Base-by-base conservation (phyloP, 2,113 vertebrate genomes). In the Thamnophis sirtalis region DNA sequence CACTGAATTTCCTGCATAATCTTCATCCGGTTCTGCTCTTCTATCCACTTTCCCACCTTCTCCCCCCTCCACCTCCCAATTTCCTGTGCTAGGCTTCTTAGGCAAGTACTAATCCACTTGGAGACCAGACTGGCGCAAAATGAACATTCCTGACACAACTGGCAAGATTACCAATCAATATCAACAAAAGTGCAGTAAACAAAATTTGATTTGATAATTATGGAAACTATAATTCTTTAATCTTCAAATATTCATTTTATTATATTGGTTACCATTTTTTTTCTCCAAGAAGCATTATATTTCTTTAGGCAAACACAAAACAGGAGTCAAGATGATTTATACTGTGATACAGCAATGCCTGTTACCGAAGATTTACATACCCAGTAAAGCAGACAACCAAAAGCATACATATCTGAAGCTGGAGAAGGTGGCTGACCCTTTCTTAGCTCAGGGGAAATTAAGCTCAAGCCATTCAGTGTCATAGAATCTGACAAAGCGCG, bases 381-480 rank as follows among this genome's bases (percentile, higher is more conserved):
- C 98, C 98, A 98, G 73, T 98, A 95, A 53, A 98, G 94, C 91
- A 98, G 96, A 90, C 98, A 97, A 87, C 98, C 98, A 63, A 97
- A 98, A 51, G 97, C 97, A 94, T 97, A 98, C 93, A 98, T 96
- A 94, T 98, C 98, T 80, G 96, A 97, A 95, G 97, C 95, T 84
- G 97, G 95, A 94, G 97, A 97, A 91, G 96, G 95, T 60, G 94
- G 93, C 58, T 96, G 95, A 89, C 98, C 97, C 63, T 92, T 91
- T 68, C 94, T 97, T 90, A 98, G 21, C 93, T 98, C 98, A 84
- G 98, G 98, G 93, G 98, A 97, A 4, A 97, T 85, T 87, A 98
- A 96, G 93, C 96, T 97, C 56, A 98, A 94, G 7, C 95, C 96
- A 90, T 97, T 95, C 26, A 97, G 94, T 38, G 93, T 92, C 97